phyloP scores from a whole-genome alignment of 2,888 invertebrate species.

The Chaetogeoica ovagalla region DNA sequence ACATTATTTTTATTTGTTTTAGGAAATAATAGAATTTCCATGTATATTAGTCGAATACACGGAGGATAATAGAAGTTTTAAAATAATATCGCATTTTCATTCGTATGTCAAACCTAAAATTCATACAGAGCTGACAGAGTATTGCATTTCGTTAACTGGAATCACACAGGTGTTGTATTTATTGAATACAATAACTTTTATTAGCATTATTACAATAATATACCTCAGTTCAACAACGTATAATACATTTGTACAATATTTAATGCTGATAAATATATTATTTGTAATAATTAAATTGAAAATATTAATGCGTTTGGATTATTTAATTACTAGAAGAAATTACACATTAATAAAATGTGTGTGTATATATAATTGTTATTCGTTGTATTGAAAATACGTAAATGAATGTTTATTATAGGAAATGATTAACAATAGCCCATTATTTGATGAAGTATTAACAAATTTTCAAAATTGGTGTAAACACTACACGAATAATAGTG shows the following conservation, averaged over 20 bases:
- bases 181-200: neutral
- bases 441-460: slow-evolving; percentile 34
- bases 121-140: slow-evolving; percentile 23
- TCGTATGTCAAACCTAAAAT: slow-evolving; percentile 37
- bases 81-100: slow-evolving; percentile 31
- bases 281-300: too few species aligned
- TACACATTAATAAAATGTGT: neutral
- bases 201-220: neutral
- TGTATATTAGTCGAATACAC: slow-evolving; percentile 22
- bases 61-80: neutral
- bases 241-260: too few species aligned
- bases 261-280: too few species aligned
- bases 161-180: slow-evolving; percentile 35
- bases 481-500: neutral
- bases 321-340: too few species aligned
- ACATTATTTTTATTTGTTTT: slow-evolving; percentile 10
- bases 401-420: neutral
- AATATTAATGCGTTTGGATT: too few species aligned
- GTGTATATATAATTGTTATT: neutral
- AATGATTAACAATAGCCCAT: slow-evolving; percentile 4
- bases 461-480: slow-evolving; percentile 33
- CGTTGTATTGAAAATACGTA: too few species aligned
- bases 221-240: too few species aligned
- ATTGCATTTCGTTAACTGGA: slow-evolving; percentile 35
- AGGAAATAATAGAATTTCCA: slow-evolving; percentile 50